Evolutionary conservation across 2,797 vertebrate genomes (phyloP).

Genomic region (Macrochelys suwanniensis): DNA sequence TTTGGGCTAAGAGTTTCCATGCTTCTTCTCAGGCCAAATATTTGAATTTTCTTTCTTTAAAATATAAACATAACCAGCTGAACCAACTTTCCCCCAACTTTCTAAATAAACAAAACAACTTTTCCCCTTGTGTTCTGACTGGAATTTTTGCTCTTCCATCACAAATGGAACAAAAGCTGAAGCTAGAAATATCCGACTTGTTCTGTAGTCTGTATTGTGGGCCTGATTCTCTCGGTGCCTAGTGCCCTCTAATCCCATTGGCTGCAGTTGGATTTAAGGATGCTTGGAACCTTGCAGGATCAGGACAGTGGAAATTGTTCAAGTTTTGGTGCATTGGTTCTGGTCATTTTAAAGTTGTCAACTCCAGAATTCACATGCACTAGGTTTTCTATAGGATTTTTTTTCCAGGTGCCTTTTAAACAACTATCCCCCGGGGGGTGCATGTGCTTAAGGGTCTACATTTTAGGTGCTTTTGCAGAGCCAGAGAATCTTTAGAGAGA

Average conservation of each 20-base stretch:
- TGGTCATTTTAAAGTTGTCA: neutral
- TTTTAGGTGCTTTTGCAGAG: neutral
- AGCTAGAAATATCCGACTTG: neutral
- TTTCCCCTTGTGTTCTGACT: neutral
- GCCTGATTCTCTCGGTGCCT: neutral
- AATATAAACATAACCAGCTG: neutral
- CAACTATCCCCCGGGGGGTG: neutral
- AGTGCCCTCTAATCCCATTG: neutral
- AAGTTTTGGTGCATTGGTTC: neutral
- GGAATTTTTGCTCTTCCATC: neutral
- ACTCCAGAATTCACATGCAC: neutral
- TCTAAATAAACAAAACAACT: neutral
- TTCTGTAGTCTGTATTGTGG: neutral
- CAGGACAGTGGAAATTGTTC: neutral
- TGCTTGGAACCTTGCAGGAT: neutral
- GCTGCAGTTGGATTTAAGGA: neutral
- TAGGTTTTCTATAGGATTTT: neutral
- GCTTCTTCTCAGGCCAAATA: neutral
- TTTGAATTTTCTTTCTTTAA: neutral
- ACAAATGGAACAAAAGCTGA: neutral
- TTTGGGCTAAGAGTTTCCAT: fast-evolving
- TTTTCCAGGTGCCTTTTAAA: neutral
- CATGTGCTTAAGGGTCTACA: fast-evolving
- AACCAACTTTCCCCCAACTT: neutral
- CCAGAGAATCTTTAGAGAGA: neutral